phyloP scores from a whole-genome alignment of 2,113 vertebrate species.

The Pelodiscus sinensis region DNA sequence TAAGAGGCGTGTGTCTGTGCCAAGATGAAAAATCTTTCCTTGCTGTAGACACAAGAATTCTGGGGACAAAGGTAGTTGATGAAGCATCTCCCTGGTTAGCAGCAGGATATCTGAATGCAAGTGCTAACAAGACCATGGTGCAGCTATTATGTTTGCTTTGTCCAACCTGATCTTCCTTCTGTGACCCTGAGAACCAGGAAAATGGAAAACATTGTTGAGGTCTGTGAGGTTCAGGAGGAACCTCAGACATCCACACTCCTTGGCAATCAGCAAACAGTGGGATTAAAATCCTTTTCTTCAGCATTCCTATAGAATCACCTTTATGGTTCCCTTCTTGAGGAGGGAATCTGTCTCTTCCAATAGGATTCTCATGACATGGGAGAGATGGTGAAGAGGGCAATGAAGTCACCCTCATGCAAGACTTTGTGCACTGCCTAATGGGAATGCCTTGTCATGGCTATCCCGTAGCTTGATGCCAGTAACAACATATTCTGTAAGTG shows the following conservation, averaged over 20 bases:
- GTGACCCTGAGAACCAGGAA: not conserved
- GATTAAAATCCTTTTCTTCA: not conserved
- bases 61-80: not conserved
- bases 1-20: rapidly evolving
- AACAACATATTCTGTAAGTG: not conserved
- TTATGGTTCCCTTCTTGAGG: no score
- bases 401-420: not conserved
- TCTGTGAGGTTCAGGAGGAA: not conserved
- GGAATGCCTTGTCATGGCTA: not conserved
- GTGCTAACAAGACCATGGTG: not conserved
- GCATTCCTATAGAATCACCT: no score
- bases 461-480: not conserved
- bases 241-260: not conserved
- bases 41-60: not conserved
- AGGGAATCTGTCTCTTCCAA: not conserved
- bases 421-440: not conserved
- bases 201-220: not conserved
- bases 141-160: not conserved
- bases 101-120: not conserved
- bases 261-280: not conserved
- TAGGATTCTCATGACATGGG: not conserved
- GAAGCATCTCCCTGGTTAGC: not conserved
- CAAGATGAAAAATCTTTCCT: not conserved
- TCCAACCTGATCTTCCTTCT: not conserved
- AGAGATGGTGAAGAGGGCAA: not conserved